Evolutionary conservation across 2,888 invertebrate species (phyloP), one percentile per base, ranked within the genome.

Genomic region (Dimorphilus gyrociliatus): DNA sequence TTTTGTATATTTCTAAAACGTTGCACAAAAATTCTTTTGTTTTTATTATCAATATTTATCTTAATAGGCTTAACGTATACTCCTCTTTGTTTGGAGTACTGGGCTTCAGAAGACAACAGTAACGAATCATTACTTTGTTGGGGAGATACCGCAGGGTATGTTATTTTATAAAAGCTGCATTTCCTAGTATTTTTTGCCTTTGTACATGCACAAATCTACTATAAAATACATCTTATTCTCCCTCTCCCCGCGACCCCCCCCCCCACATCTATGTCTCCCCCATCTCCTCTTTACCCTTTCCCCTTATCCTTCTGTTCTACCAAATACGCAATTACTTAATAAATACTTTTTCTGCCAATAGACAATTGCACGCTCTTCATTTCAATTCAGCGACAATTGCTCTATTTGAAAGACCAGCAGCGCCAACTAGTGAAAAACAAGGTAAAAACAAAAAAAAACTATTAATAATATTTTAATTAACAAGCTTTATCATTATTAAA

Each of bases 41-140:
- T n/a, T n/a, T n/a, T n/a, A n/a, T n/a, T n/a, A n/a, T n/a, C n/a
- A n/a, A n/a, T n/a, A n/a, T n/a, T n/a, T n/a, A n/a, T n/a, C n/a
- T n/a, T n/a, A n/a, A n/a, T n/a, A n/a, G 56, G 50, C 19, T 34
- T 62, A 23, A 34, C 40, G 15, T 42, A 40, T 32, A 59, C 57
- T 13, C 60, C 62, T 5, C 46, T 60, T 4, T 53, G 51, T 27
- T 33, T 62, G 30, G 60, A 62, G 33, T 62, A 58, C 42, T 62
- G 60, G 60, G 60, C 36, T 42, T 46, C 39, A 21, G 17, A n/a
- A 3, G 45, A 48, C 38, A 57, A 61, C 35, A 42, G 47, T 3
- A 60, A 60, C 40, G 60, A 62, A 36, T 56, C 60, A 1, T 47
- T 59, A 8, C 33, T 63, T 14, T 48, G 48, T 6, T 63, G 60